A percentile compares a stretch with the other conserved stretches of the same genome.
These are phyloP conservation scores for Hystrix cristata DNA, from an alignment of 2,113 vertebrate genomes.

Conservation along the genomic window DNA sequence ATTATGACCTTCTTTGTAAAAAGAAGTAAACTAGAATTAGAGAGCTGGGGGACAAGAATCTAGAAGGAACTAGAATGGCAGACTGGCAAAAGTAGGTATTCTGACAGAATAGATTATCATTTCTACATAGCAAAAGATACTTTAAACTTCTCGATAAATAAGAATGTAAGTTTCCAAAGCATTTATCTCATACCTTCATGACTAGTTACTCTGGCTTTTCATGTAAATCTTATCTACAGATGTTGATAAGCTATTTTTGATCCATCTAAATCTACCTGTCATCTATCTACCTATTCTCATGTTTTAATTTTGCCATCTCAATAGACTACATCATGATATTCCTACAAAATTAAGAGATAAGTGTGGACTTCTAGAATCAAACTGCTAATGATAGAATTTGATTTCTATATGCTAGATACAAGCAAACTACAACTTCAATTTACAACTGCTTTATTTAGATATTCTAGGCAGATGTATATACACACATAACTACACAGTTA, in stretches of 20 bases:
- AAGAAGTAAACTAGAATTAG: not conserved
- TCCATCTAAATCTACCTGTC: not conserved
- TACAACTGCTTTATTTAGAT: not conserved
- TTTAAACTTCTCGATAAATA: not conserved
- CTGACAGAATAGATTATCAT: too few species aligned
- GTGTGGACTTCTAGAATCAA: not conserved
- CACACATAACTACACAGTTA: not conserved
- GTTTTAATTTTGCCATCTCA: not conserved
- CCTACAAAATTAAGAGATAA: not conserved
- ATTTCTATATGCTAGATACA: not conserved
- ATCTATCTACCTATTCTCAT: too few species aligned
- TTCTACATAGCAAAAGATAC: not conserved
- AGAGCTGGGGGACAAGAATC: not conserved
- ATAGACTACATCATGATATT: not conserved
- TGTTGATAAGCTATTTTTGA: not conserved
- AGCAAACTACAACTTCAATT: not conserved
- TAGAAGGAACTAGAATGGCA: not conserved
- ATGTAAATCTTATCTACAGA: not conserved
- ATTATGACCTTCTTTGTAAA: not conserved
- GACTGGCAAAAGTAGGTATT: not conserved
- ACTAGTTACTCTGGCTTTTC: not conserved
- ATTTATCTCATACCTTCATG: not conserved
- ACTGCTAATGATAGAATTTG: not conserved
- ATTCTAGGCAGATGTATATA: not conserved
- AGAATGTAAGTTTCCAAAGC: not conserved